Base-by-base conservation (phyloP, 2,888 invertebrate species). In the Rhorus exstirpatorius region DNA sequence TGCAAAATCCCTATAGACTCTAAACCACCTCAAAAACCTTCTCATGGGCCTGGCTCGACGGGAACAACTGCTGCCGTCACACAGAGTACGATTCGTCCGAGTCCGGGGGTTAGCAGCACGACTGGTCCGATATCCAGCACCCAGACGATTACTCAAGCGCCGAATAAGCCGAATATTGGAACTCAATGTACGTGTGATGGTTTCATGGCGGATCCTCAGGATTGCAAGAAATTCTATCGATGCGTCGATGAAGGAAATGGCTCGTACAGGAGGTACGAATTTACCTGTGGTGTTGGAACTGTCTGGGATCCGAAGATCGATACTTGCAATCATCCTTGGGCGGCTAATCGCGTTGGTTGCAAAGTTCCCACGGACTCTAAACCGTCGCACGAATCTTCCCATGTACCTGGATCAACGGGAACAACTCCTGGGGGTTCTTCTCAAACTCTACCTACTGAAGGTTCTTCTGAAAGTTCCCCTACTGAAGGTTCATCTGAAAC, bases 251-350 rank as follows among this genome's bases (percentile, higher is more conserved):
- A 93, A 79, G 93, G 92, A 0, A 89, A 91, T n/a, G 93, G 93
- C 1, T 91, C 91, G 0, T 93, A 92, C 75, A 93, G 89, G 26
- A 93, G 92, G 80, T 93, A 94, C 72, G 93, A 94, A 7, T 95
- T 94, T 82, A 93, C 92, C 6, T 95, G 95, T 86, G 94, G 94
- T 0, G 93, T 93, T 24, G 94, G 94, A 53, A 95, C 95, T 0
- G 93, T 95, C 46, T 95, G 95, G 95, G 94, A 95, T 89, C 93
- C 94, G 84, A 92, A 94, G 44, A 93, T 94, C 71, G 93, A 94
- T 86, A 93, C 93, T 0, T 96, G 96, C 86, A 94, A 94, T 89
- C 94, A 95, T 86, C 93, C 93, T 77, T 93, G 93, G 91, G 92
- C 92, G 10, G 92, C 91, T 55, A 86, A 86, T 68, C 68, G 83